phyloP scores from a whole-genome alignment of 2,113 vertebrate genomes.

The Merops nubicus region DNA sequence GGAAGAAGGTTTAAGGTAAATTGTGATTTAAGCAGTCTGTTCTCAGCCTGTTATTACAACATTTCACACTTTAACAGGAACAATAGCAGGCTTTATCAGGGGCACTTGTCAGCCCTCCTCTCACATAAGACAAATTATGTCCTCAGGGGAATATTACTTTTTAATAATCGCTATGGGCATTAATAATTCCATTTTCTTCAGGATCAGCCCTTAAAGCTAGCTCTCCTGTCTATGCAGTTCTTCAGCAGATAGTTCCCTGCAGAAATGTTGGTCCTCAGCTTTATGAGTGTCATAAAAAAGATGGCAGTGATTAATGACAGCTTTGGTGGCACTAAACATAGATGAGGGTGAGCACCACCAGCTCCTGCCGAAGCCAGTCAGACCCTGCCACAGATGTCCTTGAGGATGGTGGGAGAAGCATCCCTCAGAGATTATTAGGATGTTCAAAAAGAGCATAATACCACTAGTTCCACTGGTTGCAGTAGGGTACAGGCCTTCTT shows the following conservation, averaged over 20 bases:
- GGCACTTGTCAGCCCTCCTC: constrained; percentile 10
- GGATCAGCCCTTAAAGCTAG: background rate
- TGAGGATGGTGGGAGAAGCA: background rate
- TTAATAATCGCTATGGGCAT: background rate
- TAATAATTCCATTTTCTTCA: background rate
- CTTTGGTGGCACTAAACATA: background rate
- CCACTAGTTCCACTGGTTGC: background rate
- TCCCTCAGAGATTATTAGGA: background rate
- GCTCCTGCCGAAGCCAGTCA: background rate
- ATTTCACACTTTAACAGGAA: background rate
- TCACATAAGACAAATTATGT: constrained; percentile 9
- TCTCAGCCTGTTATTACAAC: background rate
- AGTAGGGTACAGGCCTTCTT: background rate
- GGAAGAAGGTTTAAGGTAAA: background rate
- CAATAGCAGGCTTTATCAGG: background rate
- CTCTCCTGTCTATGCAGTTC: background rate
- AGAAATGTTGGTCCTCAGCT: background rate
- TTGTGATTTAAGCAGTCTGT: background rate
- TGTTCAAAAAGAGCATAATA: background rate
- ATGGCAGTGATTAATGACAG: background rate
- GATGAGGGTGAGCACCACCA: background rate
- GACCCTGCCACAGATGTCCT: background rate
- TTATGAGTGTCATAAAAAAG: background rate
- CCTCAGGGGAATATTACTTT: background rate
- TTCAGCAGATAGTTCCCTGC: background rate